These are phyloP conservation scores for Triplophysa tibetana DNA, from an alignment of 2,113 vertebrate genomes.

Conservation along the genomic window DNA sequence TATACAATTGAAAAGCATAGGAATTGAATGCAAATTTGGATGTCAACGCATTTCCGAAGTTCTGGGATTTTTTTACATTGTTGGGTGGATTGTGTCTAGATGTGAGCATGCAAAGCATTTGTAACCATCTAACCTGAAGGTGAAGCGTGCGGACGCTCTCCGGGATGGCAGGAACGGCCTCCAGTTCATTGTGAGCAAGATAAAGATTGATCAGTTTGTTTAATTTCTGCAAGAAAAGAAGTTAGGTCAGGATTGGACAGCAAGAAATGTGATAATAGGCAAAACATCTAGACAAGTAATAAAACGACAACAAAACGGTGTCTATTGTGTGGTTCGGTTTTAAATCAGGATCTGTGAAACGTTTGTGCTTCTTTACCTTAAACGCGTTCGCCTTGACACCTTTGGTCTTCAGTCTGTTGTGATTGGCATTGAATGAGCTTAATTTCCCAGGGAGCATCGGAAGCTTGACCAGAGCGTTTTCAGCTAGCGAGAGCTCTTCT, in stretches of 20 bases:
- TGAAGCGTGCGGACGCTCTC: conserved; percentile 88
- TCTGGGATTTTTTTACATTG: not conserved
- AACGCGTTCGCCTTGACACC: conserved; percentile 94
- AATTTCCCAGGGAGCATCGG: conserved; percentile 90
- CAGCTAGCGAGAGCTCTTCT: conserved; percentile 90
- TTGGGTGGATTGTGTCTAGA: not conserved
- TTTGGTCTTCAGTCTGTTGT: conserved; percentile 89
- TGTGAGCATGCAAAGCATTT: not conserved
- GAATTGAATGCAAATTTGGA: too few relatives aligned
- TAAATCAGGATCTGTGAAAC: conserved; percentile 27
- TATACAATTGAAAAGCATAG: too few relatives aligned
- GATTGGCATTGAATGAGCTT: conserved; percentile 84
- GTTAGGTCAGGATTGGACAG: not conserved
- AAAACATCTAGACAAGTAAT: too few relatives aligned
- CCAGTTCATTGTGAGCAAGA: conserved; percentile 86
- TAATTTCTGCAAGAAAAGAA: conserved; percentile 77
- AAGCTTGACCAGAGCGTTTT: conserved; percentile 87
- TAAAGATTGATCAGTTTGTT: conserved; percentile 82
- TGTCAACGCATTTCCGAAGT: not conserved
- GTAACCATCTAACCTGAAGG: conserved; percentile 81
- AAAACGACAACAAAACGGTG: not conserved
- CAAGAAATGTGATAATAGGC: too few relatives aligned
- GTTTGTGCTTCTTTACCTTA: conserved; percentile 76
- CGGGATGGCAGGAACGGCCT: conserved; percentile 89
- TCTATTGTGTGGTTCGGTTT: conserved; percentile 15